A percentile compares a stretch with the other conserved stretches of the same genome.
phyloP scores from a whole-genome alignment of 2,888 invertebrate genomes.

The Epinotia demarniana region DNA sequence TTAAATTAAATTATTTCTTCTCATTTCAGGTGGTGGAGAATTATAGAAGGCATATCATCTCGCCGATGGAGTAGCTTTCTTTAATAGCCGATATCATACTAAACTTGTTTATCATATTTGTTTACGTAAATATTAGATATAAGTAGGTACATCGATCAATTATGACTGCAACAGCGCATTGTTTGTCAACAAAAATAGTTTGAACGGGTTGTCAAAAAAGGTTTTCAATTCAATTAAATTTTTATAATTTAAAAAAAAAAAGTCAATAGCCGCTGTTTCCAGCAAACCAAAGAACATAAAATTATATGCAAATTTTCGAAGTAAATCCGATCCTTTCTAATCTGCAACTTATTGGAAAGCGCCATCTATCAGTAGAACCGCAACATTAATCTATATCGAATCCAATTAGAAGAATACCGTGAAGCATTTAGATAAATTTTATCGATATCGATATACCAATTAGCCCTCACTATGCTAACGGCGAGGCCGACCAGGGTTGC shows the following conservation, averaged over 20 bases:
- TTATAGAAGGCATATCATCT: background rate
- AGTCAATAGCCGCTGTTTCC: background rate
- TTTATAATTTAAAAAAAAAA: background rate
- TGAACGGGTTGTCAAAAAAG: no score
- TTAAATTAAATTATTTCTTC: background rate
- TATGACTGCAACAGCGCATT: background rate
- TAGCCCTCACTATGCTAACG: constrained; percentile 65
- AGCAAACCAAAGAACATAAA: background rate
- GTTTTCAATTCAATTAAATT: no score
- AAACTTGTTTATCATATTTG: no score
- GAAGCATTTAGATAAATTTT: constrained; percentile 51
- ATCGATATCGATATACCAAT: constrained; percentile 67
- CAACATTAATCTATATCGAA: constrained; percentile 45
- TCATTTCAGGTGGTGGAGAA: constrained; percentile 21
- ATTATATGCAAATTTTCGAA: constrained; percentile 13
- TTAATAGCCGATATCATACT: no score
- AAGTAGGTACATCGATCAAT: background rate
- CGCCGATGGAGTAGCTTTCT: no score
- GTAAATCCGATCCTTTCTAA: constrained; percentile 27
- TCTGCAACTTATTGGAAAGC: constrained; percentile 37
- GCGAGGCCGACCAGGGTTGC: constrained; percentile 47
- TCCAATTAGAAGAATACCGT: constrained; percentile 51
- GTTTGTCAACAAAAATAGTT: background rate
- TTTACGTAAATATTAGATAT: no score
- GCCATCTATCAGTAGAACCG: constrained; percentile 42